phyloP scores from a whole-genome alignment of 1,140 invertebrate genomes.

The Hormaphis cornu region DNA sequence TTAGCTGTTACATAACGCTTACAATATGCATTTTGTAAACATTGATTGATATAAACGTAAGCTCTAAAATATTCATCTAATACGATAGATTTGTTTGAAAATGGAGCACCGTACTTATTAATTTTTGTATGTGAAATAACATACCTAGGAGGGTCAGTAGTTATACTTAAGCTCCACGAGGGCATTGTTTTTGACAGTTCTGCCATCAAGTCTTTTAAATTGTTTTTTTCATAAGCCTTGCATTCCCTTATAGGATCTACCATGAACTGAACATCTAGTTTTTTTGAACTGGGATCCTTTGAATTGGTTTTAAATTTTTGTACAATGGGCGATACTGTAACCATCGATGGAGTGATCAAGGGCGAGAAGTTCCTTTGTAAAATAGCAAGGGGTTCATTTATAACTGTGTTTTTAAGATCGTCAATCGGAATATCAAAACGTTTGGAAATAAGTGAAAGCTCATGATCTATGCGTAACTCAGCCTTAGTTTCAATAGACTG shows the following conservation, averaged over 20 bases:
- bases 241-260: neutral
- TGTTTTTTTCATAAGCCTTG: constrained; percentile 5
- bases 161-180: constrained; percentile 6
- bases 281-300: neutral
- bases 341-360: neutral
- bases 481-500: neutral
- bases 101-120: neutral
- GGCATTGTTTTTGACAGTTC: constrained; percentile 24
- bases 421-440: neutral
- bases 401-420: neutral
- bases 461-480: neutral
- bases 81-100: neutral
- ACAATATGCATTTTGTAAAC: neutral
- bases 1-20: constrained; percentile 6
- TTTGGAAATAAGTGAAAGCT: neutral
- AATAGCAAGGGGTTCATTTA: constrained; percentile 1
- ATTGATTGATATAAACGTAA: constrained; percentile 15
- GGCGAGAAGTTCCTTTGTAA: neutral
- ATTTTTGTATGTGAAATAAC: neutral
- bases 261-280: neutral
- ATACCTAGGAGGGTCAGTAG: neutral
- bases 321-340: neutral
- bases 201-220: constrained; percentile 7
- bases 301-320: neutral
- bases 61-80: constrained; percentile 3